These are phyloP conservation scores for Drosophila ercepeae DNA, from an alignment of 1,140 invertebrate species.

Conservation along the genomic window DNA sequence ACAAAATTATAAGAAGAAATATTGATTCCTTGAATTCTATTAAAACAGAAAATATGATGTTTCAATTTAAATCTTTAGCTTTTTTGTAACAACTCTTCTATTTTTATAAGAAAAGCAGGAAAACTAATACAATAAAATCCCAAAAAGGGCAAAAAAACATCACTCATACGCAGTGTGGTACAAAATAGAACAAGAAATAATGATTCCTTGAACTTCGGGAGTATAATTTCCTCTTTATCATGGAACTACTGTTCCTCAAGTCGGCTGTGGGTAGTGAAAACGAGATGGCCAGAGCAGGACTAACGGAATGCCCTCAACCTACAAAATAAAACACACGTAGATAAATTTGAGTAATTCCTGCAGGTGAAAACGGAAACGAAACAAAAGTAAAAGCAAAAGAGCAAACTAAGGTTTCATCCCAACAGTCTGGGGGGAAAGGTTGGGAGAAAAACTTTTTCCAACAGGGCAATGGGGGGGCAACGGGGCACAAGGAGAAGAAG, in stretches of 20 bases:
- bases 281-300: slow-evolving; percentile 36
- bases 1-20: not conserved
- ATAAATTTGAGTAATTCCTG: slow-evolving; percentile 61
- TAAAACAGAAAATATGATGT: no score
- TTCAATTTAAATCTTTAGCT: no score
- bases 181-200: not conserved
- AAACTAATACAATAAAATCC: no score
- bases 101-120: no score
- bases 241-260: not conserved
- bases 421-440: not conserved
- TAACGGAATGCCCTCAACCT: slow-evolving; percentile 41
- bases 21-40: no score
- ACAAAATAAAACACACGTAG: slow-evolving; percentile 42
- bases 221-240: not conserved
- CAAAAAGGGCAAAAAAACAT: not conserved
- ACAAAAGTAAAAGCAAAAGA: slow-evolving; percentile 61
- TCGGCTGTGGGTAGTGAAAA: not conserved
- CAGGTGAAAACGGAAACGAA: slow-evolving; percentile 54
- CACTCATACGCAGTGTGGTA: not conserved
- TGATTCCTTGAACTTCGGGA: not conserved
- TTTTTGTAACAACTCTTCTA: no score
- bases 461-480: not conserved
- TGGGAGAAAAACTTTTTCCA: slow-evolving; percentile 23
- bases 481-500: not conserved
- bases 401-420: slow-evolving; percentile 44